A percentile compares a stretch with the other conserved stretches of the same genome.
Evolutionary conservation across 2,888 invertebrate species (phyloP).

Genomic region (Zeuzera pyrina): DNA sequence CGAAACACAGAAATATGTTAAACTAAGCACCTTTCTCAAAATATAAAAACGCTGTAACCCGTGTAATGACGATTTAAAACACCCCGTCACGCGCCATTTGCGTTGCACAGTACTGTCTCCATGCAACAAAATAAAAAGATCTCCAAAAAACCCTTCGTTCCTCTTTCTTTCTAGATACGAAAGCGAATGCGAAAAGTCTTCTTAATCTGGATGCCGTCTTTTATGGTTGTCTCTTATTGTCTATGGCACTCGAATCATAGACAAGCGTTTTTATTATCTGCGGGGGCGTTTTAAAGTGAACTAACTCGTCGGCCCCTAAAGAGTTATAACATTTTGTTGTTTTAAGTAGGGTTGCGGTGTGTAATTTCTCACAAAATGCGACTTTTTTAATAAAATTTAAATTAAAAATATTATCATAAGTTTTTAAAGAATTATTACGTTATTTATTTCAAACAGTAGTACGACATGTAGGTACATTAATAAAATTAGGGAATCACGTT

Average conservation of each 20-base stretch:
- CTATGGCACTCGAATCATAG: constrained; percentile 48
- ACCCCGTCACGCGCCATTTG: constrained; percentile 59
- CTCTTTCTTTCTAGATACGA: too few relatives aligned
- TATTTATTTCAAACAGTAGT: too few relatives aligned
- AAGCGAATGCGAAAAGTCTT: background rate
- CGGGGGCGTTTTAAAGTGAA: constrained; percentile 57
- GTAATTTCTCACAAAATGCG: too few relatives aligned
- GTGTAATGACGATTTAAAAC: constrained; percentile 65
- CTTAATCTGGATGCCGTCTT: constrained; percentile 28
- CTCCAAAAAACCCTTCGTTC: constrained; percentile 8
- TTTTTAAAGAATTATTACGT: too few relatives aligned
- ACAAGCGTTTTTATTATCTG: constrained; percentile 68
- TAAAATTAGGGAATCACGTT: too few relatives aligned
- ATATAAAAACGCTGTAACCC: constrained; percentile 60
- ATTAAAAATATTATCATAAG: background rate
- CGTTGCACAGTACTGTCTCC: constrained; percentile 41
- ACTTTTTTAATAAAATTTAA: background rate
- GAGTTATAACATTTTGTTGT: constrained; percentile 49
- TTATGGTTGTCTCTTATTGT: constrained; percentile 60
- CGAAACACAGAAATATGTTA: constrained; percentile 41
- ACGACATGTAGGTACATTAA: too few relatives aligned
- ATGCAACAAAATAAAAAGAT: constrained; percentile 26
- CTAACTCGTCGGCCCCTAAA: constrained; percentile 48
- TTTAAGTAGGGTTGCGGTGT: constrained; percentile 43
- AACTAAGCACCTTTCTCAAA: constrained; percentile 45